Percentiles rank a stretch among this genome's conserved stretches.
phyloP scores from a whole-genome alignment of 2,888 invertebrate species.

The Cephus pygmeus region DNA sequence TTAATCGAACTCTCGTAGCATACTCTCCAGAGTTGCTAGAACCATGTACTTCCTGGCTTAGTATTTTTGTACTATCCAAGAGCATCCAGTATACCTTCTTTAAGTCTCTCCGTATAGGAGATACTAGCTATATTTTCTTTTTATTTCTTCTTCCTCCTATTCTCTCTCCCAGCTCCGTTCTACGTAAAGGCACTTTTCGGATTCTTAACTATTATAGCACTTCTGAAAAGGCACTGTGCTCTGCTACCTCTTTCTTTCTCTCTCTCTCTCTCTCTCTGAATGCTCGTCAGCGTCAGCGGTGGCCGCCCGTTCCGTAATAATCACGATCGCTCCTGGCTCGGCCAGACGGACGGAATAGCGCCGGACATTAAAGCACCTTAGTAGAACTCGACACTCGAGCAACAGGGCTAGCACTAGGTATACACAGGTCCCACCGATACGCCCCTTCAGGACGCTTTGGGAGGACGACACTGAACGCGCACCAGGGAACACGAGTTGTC shows the following conservation, averaged over 20 bases:
- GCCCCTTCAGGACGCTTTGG: constrained; percentile 13
- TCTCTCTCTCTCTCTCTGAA: background rate
- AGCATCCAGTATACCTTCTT: background rate
- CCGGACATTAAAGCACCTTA: constrained; percentile 44
- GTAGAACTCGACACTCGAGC: constrained; percentile 36
- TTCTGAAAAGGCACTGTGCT: background rate
- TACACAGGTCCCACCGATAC: constrained; percentile 13
- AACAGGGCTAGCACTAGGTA: background rate
- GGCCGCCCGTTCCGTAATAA: constrained; percentile 14
- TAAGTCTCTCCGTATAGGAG: background rate
- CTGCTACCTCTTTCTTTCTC: background rate
- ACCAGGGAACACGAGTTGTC: background rate
- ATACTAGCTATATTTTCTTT: constrained; percentile 9
- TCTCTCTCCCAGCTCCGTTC: constrained; percentile 12
- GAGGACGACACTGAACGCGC: constrained; percentile 1
- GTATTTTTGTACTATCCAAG: background rate
- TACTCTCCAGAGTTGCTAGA: background rate
- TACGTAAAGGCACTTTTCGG: background rate
- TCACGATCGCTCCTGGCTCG: constrained; percentile 31
- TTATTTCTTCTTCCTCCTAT: constrained; percentile 17
- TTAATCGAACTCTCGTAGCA: background rate
- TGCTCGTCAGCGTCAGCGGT: constrained; percentile 4
- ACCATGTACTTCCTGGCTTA: background rate
- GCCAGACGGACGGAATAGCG: constrained; percentile 36
- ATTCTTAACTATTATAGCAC: background rate